Base-by-base conservation (phyloP, 2,113 vertebrate genomes). In the Neogobius melanostomus region DNA sequence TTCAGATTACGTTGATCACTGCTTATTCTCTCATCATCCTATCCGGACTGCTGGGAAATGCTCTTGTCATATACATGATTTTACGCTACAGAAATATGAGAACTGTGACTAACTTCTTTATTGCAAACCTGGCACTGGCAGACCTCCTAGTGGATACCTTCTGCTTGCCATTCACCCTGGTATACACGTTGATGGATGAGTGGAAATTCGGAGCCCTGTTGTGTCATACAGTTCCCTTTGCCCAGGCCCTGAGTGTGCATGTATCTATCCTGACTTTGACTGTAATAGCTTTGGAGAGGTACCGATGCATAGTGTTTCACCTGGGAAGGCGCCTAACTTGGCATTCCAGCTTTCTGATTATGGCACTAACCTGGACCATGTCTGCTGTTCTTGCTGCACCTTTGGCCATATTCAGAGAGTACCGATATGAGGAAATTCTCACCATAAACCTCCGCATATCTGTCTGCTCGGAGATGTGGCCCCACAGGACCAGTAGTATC, bases 71-170 rank as follows among this genome's bases (percentile, higher is more conserved):
- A 76, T 95, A 96, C 76, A 95, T 94, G 89, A 95, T 97, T 42
- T 83, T 95, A 73, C 94, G 92, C 71, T 96, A 95, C 89, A 94
- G 91, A 74, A 96, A 93, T 77, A 97, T 97, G 96, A 93, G 95
- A 68, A 97, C 96, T 0, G 96, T 97, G 57, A 97, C 96, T 68
- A 97, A 97, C 86, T 96, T 94, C 87, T 97, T 97, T 90, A 97
- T 97, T 43, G 95, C 95, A 21, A 97, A 97, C 88, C 86, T 97
- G 85, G 96, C 96, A 12, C 76, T 97, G 82, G 96, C 96, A 6
- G 96, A 97, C 76, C 92, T 97, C 65, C 93, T 97, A 90, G 93
- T 97, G 84, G 92, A 96, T 89, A 95, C 95, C 0, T 90, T 97
- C 72, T 97, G 96, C 65, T 80, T 97, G 82, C 96, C 96, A 42